Evolutionary conservation across 2,888 invertebrate genomes (phyloP).

Genomic region (Piscicola geometra): DNA sequence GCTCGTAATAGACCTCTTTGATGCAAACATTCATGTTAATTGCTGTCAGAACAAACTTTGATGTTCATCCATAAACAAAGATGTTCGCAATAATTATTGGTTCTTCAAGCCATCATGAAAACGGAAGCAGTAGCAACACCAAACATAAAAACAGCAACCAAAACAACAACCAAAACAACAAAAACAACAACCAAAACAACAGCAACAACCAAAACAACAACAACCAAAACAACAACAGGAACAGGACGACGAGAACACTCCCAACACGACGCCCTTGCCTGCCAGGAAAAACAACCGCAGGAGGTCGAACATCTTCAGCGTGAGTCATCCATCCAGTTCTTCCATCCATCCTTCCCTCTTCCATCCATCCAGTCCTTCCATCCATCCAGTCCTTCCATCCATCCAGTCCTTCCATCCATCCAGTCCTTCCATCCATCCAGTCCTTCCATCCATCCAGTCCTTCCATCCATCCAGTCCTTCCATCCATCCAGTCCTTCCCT

Average conservation of each 20-base stretch:
- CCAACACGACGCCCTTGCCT: conserved; percentile 29
- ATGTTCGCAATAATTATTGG: too few species aligned
- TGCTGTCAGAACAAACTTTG: too few species aligned
- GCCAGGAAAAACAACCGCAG: conserved; percentile 34
- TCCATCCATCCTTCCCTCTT: background rate
- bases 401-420: background rate
- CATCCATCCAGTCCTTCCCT: too few species aligned
- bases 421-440: too few species aligned
- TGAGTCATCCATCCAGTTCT: background rate
- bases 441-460: too few species aligned
- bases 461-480: too few species aligned
- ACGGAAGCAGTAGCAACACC: too few species aligned
- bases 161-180: background rate
- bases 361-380: background rate
- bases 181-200: background rate
- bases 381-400: background rate
- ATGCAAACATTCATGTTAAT: too few species aligned
- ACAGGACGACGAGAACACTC: conserved; percentile 30
- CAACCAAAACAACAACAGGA: conserved; percentile 12
- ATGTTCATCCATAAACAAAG: too few species aligned
- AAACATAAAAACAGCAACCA: background rate
- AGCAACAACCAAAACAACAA: background rate
- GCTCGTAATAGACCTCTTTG: too few species aligned
- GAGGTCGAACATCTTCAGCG: conserved; percentile 34
- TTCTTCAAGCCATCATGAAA: too few species aligned